Evolutionary conservation across 2,888 invertebrate genomes (phyloP).

Genomic region (Colletes collaris): DNA sequence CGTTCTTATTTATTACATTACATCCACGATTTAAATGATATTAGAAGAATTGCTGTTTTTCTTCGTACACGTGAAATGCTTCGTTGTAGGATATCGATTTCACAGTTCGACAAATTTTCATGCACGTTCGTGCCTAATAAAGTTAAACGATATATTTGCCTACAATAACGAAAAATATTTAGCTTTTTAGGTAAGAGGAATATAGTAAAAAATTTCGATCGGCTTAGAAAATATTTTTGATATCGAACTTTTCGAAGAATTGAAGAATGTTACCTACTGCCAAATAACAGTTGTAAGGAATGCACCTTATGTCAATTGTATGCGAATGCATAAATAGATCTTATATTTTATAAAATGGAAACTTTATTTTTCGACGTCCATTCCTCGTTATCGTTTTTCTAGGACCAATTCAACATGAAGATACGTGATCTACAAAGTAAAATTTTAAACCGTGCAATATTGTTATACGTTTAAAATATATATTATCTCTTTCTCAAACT

Average conservation of each 20-base stretch:
- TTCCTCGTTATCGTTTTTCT: background rate
- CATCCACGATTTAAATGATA: conserved; percentile 23
- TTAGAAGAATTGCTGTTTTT: conserved; percentile 4
- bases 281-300: conserved; percentile 33
- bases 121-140: background rate
- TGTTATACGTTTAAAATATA: background rate
- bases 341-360: conserved; percentile 62
- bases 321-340: conserved; percentile 69
- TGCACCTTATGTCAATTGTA: conserved; percentile 47
- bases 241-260: conserved; percentile 6
- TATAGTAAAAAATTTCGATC: background rate
- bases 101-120: conserved; percentile 1
- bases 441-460: background rate
- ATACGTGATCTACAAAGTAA: too few relatives aligned
- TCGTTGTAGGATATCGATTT: background rate
- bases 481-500: background rate
- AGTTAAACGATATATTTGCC: background rate
- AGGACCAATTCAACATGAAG: too few relatives aligned
- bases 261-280: conserved; percentile 35
- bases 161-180: background rate
- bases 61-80: conserved; percentile 2
- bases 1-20: conserved; percentile 66
- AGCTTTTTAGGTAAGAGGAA: background rate
- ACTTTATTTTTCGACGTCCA: conserved; percentile 17
- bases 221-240: conserved; percentile 23